A percentile compares a stretch with the other conserved stretches of the same genome.
phyloP scores from a whole-genome alignment of 2,113 vertebrate species.

The Centropus unirufus region DNA sequence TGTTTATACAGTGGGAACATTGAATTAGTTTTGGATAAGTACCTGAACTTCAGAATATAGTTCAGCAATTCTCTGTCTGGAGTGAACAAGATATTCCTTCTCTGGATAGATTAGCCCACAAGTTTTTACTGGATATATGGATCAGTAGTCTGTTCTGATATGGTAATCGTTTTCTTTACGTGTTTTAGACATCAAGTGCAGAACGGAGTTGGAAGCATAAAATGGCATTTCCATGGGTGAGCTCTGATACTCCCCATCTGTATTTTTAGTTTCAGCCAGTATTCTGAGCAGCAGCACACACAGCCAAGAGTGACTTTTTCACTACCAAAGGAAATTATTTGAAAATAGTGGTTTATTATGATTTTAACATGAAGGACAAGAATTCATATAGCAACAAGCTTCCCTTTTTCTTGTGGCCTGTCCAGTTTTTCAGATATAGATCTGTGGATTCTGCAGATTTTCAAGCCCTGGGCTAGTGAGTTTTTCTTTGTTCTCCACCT shows the following conservation, averaged over 20 bases:
- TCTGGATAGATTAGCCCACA: neutral
- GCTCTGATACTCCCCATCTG: neutral
- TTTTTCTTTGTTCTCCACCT: neutral
- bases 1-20: slow-evolving; percentile 23
- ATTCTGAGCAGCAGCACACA: neutral
- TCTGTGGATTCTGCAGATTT: neutral
- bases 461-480: neutral
- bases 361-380: neutral
- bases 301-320: neutral
- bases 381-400: neutral
- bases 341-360: neutral
- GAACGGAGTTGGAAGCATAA: neutral
- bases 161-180: neutral
- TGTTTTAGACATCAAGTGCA: neutral
- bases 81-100: slow-evolving; percentile 20
- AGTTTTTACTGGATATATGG: neutral
- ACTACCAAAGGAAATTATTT: neutral
- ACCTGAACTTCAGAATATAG: neutral
- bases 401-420: neutral
- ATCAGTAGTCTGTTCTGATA: neutral
- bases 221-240: neutral
- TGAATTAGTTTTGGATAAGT: slow-evolving; percentile 21
- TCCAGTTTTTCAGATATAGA: neutral
- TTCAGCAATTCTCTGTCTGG: neutral
- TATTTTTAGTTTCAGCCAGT: neutral